Evolutionary conservation across 2,797 vertebrate species (phyloP), one percentile per base, ranked within the genome.

Genomic region (Pagetopsis macropterus): DNA sequence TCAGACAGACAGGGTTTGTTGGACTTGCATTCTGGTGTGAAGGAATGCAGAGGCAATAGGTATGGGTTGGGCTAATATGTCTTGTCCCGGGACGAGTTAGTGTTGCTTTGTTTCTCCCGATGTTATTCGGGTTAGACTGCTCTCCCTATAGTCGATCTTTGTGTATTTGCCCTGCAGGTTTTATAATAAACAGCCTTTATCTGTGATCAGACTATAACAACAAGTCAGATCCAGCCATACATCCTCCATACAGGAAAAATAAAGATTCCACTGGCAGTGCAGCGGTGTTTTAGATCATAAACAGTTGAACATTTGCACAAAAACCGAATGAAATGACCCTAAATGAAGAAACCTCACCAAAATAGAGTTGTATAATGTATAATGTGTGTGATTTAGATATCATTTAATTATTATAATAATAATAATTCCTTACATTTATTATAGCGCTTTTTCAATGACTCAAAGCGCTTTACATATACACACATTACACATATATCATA

Each of bases 181-280:
- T 86, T 89, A 88, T 91, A 87, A 89, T 89, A 89, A 90, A 78
- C 76, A 79, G 64, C 61, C 44, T 77, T 79, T 81, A 85, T 86
- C 84, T 84, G 65, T 63, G 81, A 77, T 86, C 75, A 75, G 58
- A 3, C 78, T 82, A 27, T 1, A 81, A 86, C 52, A 82, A 84
- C 74, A 84, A 33, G 48, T 40, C 56, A 75, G 59, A 66, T 6
- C 11, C 2, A 15, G 19, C 21, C 31, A 5, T 27, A 51, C 57
- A 46, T 58, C 64, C 61, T 57, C n/a, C 37, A 57, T 14, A 46
- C 72, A 85, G 84, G 79, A 86, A 85, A 37, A 37, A 37, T 80
- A 67, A 46, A 7, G 73, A 66, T 16, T 17, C 16, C 27, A 61
- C 60, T 54, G 56, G 40, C 61, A 37, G 33, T 37, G 33, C 33